Evolutionary conservation across 1,140 invertebrate genomes (phyloP).

Genomic region (Coptotermes formosanus): DNA sequence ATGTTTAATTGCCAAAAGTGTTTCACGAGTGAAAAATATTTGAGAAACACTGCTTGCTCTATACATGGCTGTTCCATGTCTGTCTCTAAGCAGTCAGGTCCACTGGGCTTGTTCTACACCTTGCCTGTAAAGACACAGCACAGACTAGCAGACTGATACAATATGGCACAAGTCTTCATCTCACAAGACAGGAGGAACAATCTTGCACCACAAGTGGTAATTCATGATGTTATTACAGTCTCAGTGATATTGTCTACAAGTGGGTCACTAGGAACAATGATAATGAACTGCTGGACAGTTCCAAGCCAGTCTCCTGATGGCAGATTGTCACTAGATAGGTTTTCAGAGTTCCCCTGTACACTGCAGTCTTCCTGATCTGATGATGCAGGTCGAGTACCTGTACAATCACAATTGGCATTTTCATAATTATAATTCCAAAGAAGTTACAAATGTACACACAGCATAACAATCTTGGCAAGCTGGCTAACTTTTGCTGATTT

Average conservation of each 20-base stretch:
- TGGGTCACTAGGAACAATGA: conserved; percentile 23
- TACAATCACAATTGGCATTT: too few relatives aligned
- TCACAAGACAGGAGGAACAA: background rate
- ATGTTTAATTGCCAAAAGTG: too few relatives aligned
- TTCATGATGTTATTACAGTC: conserved; percentile 16
- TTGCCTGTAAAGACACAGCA: background rate
- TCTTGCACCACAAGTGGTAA: too few relatives aligned
- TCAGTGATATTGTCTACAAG: background rate
- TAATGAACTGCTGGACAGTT: conserved; percentile 14
- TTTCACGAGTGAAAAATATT: too few relatives aligned
- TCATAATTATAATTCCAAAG: too few relatives aligned
- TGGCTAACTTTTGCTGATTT: too few relatives aligned
- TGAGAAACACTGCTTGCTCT: too few relatives aligned
- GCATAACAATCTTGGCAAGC: too few relatives aligned
- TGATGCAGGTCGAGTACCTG: too few relatives aligned
- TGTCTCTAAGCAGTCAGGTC: too few relatives aligned
- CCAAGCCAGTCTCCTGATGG: background rate
- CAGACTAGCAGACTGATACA: background rate
- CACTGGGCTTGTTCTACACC: background rate
- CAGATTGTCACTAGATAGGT: background rate
- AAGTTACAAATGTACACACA: too few relatives aligned
- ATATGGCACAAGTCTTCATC: background rate
- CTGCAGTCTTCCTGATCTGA: background rate
- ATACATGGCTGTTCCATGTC: too few relatives aligned
- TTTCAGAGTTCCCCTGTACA: background rate